phyloP scores from a whole-genome alignment of 2,888 invertebrate species.

The Sthenelais limicola region DNA sequence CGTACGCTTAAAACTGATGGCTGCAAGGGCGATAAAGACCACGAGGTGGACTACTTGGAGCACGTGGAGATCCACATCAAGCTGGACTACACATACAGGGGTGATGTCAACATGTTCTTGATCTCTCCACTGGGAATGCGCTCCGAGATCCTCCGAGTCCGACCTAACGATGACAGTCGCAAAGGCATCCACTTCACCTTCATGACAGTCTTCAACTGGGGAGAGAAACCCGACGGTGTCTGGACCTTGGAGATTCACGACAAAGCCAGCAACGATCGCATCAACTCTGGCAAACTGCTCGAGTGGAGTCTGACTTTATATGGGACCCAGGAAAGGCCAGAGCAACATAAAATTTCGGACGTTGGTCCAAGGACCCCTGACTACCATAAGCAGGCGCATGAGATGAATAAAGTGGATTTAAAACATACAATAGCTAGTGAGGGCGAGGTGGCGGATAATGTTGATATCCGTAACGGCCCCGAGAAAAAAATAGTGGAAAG shows the following conservation, averaged over 20 bases:
- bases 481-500: too few species aligned
- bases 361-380: not conserved
- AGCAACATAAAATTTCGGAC: too few species aligned
- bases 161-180: slow-evolving; percentile 56
- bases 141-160: slow-evolving; percentile 61
- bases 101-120: slow-evolving; percentile 62
- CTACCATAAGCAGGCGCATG: slow-evolving; percentile 6
- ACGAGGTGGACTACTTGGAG: slow-evolving; percentile 60
- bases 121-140: slow-evolving; percentile 58
- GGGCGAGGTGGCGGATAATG: slow-evolving; percentile 27
- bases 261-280: not conserved
- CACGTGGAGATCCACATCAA: slow-evolving; percentile 64
- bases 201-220: slow-evolving; percentile 69
- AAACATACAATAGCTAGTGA: slow-evolving; percentile 38
- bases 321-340: slow-evolving; percentile 41
- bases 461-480: slow-evolving; percentile 20
- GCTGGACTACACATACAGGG: slow-evolving; percentile 57
- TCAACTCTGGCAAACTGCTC: slow-evolving; percentile 34
- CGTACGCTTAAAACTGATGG: not conserved
- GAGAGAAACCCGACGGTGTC: slow-evolving; percentile 63
- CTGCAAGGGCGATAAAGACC: slow-evolving; percentile 49
- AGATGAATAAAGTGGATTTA: not conserved
- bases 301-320: slow-evolving; percentile 44
- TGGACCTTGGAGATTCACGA: slow-evolving; percentile 58
- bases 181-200: slow-evolving; percentile 65